These are phyloP conservation scores for Semaprochilodus insignis DNA, from an alignment of 2,797 vertebrate genomes.

Conservation along the genomic window DNA sequence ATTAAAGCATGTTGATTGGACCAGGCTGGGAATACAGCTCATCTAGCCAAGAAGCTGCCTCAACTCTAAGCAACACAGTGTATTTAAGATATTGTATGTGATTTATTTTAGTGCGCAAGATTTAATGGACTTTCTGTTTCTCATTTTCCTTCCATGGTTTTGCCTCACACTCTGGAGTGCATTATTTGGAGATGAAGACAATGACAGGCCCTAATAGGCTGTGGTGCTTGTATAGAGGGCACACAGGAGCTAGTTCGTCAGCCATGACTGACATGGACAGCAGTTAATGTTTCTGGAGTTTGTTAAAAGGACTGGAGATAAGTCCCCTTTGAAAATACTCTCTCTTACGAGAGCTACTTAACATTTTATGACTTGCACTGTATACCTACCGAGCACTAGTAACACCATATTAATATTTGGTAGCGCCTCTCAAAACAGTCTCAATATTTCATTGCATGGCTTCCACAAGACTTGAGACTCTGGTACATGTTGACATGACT, in stretches of 20 bases:
- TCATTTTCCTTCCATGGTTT: slow-evolving; percentile 58
- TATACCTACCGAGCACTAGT: neutral
- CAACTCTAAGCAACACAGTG: slow-evolving; percentile 8
- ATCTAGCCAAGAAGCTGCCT: slow-evolving; percentile 24
- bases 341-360: neutral
- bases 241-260: slow-evolving; percentile 16
- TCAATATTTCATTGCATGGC: too few relatives aligned
- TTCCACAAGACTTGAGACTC: too few relatives aligned
- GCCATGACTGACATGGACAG: neutral
- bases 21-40: slow-evolving; percentile 16
- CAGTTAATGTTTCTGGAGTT: slow-evolving; percentile 2
- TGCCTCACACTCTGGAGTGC: slow-evolving; percentile 60
- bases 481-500: too few relatives aligned
- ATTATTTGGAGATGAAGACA: slow-evolving; percentile 56
- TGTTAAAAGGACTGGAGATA: neutral
- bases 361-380: neutral
- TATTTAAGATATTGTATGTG: slow-evolving; percentile 53
- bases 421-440: too few relatives aligned
- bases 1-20: slow-evolving; percentile 20
- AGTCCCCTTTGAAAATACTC: slow-evolving; percentile 21
- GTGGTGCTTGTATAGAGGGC: slow-evolving; percentile 42
- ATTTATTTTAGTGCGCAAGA: slow-evolving; percentile 64
- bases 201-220: slow-evolving; percentile 40
- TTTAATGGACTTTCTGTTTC: slow-evolving; percentile 70
- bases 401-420: too few relatives aligned